Conservation (phyloP, 2,797 vertebrate species). For the Cirrhinus molitorella region DNA sequence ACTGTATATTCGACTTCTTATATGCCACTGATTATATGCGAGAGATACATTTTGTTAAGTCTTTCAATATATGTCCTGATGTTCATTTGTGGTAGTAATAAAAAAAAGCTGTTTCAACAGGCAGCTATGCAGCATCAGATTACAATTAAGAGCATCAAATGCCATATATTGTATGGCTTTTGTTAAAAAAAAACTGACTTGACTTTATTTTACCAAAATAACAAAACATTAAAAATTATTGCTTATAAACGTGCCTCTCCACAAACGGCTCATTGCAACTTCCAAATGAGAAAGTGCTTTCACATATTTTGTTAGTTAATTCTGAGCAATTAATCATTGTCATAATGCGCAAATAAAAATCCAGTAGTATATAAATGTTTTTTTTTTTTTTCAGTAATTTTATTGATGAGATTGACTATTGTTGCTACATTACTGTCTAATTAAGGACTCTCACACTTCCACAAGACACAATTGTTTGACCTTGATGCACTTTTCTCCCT, state of each 20-base stretch:
- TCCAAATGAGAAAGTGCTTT: neutral
- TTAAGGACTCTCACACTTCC: neutral
- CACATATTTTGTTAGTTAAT: neutral
- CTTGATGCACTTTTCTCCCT: neutral
- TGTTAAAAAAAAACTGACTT: neutral
- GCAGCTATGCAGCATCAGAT: neutral
- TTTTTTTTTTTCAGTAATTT: neutral
- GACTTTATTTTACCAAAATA: neutral
- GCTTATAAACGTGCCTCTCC: neutral
- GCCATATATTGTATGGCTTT: neutral
- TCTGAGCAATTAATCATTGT: neutral
- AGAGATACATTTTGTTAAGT: neutral
- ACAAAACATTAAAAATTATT: neutral
- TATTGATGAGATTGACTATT: neutral
- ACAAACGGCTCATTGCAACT: neutral
- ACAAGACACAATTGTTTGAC: conserved; percentile 1
- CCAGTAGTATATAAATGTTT: neutral
- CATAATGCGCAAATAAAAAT: neutral
- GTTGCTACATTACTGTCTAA: conserved; percentile 22
- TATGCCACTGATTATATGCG: neutral
- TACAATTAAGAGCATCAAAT: neutral
- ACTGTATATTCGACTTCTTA: no score
- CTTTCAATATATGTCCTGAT: neutral
- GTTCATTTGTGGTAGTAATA: neutral
- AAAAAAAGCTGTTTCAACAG: neutral